Evolutionary conservation across 2,113 vertebrate species (phyloP).

Genomic region (Sardina pilchardus): DNA sequence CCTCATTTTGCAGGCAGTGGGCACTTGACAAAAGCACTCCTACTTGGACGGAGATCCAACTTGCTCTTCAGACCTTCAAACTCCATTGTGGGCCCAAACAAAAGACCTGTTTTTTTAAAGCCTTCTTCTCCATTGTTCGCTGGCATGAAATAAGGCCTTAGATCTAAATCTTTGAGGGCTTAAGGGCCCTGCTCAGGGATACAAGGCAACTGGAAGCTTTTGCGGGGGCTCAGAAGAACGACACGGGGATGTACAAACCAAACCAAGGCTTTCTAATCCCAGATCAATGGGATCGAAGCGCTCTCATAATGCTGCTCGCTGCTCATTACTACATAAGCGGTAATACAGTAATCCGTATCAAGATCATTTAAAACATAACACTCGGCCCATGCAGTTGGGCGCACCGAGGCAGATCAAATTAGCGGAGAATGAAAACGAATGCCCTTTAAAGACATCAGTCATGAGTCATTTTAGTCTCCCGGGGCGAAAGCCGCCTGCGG

Average conservation of each 20-base stretch:
- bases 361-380: slow-evolving; percentile 21
- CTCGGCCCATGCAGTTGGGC: neutral
- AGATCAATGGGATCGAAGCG: slow-evolving; percentile 46
- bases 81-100: slow-evolving; percentile 68
- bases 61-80: slow-evolving; percentile 60
- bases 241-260: slow-evolving; percentile 57
- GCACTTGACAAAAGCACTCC: slow-evolving; percentile 66
- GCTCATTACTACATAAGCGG: neutral
- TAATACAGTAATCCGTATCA: slow-evolving; percentile 5
- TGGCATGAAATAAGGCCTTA: slow-evolving; percentile 68
- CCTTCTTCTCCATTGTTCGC: slow-evolving; percentile 61
- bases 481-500: neutral
- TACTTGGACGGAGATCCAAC: slow-evolving; percentile 64
- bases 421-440: neutral
- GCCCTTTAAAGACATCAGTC: neutral
- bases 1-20: neutral
- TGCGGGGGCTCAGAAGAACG: slow-evolving; percentile 63
- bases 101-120: slow-evolving; percentile 64
- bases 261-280: slow-evolving; percentile 52
- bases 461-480: neutral
- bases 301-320: slow-evolving; percentile 49
- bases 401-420: neutral
- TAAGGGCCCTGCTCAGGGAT: slow-evolving; percentile 42
- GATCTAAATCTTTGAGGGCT: slow-evolving; percentile 66
- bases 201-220: slow-evolving; percentile 63